Base-by-base conservation (phyloP, 2,797 vertebrate genomes). In the Brachymystax lenok region DNA sequence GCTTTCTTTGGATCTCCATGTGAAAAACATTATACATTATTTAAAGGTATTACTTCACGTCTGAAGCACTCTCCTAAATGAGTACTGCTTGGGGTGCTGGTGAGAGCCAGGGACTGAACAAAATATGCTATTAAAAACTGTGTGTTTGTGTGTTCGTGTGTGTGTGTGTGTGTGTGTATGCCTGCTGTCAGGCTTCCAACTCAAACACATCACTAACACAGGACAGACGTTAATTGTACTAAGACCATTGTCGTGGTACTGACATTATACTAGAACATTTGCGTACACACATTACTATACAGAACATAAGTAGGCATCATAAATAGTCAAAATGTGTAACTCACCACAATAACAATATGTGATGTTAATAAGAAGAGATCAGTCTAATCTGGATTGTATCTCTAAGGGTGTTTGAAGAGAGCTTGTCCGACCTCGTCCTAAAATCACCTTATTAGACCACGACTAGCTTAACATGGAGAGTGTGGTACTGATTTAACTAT, bases 11-110 rank as follows among this genome's bases (percentile, higher is more conserved):
- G 76, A 59, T 75, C 72, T 73, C 27, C 75, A 52, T 66, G 28
- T 81, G 81, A 85, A 80, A 80, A 79, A 83, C 54, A 73, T 73
- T 35, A 64, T 82, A 77, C 75, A 83, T 82, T 87, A 85, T 83
- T 87, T 85, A 82, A 83, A 77, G 71, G 76, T 75, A 80, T 87
- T 82, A 85, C 84, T 87, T 84, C 76, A 79, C 27, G 79, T 84
- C 83, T 81, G 80, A 75, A 81, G 76, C 74, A 77, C 85, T 80
- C 30, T 28, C 68, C 72, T 80, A 77, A 80, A 80, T 80, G 61
- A 77, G 81, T 52, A 61, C 80, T 67, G 56, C 56, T 61, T 19
- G 7, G 19, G n/a, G 56, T 8, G n/a, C 10, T 61, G 19, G 56
- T 4, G 74, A 71, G 33, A 54, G 67, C 63, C 68, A 72, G 71